Evolutionary conservation across 1,140 invertebrate genomes (phyloP), one percentile per base, ranked within the genome.

Genomic region (Eurytemora carolleeae): DNA sequence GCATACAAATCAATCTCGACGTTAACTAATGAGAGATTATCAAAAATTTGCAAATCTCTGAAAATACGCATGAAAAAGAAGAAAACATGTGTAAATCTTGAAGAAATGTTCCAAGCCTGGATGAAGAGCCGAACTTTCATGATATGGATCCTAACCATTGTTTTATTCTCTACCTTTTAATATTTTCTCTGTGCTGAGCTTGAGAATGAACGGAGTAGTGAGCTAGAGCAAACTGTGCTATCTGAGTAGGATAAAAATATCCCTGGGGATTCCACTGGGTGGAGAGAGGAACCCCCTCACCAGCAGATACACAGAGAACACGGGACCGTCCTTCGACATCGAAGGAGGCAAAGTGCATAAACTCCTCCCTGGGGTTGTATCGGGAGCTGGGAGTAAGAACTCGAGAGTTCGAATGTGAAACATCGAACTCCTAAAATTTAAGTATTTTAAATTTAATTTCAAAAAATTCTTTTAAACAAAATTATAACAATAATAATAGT

Each of bases 191-290:
- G n/a, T n/a, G n/a, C n/a, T n/a, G n/a, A n/a, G n/a, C n/a, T n/a
- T n/a, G n/a, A n/a, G n/a, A n/a, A n/a, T n/a, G n/a, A 44, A n/a
- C 31, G n/a, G 89, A 94, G 73, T 93, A 98, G 74, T 98, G 95
- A 22, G 91, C 87, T 26, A 98, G 73, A 0, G 89, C 95, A 73
- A 91, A 98, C 72, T 99, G 95, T 2, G 93, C 91, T 65, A 98
- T 95, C 77, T 98, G 95, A 1, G 94, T 97, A 0, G 94, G 92
- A 76, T 98, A 98, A 71, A 84, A 93, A 72, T 98, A 96, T 0
- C 91, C 93, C 78, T 67, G 66, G 16, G 71, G 66, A 54, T 75
- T 72, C 80, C 80, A 81, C 68, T 82, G 80, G 2, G 74, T 76
- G 2, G 77, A 79, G 26, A 81, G 71, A 7, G 80, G 78, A 22